Percentiles rank a stretch among this genome's conserved stretches.
phyloP scores from a whole-genome alignment of 2,888 invertebrate species.

The Ochropleura plecta region DNA sequence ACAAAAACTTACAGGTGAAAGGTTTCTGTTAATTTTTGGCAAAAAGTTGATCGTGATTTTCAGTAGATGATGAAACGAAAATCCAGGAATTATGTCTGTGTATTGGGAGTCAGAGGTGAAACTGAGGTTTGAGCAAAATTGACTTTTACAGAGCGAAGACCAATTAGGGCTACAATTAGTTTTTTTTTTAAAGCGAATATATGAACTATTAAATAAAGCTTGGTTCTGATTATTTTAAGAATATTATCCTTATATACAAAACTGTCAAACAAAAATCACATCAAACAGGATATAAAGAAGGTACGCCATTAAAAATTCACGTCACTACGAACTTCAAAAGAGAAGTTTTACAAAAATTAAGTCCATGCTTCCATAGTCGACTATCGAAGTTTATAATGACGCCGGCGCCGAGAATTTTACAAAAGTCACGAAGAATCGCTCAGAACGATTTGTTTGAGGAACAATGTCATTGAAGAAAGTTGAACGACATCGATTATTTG shows the following conservation, averaged over 20 bases:
- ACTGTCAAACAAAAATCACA: background rate
- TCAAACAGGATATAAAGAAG: conserved; percentile 18
- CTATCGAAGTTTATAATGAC: conserved; percentile 60
- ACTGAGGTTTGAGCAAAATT: background rate
- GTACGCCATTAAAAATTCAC: conserved; percentile 45
- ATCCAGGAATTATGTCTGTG: background rate
- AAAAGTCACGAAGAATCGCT: conserved; percentile 33
- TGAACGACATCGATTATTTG: background rate
- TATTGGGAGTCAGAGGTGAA: background rate
- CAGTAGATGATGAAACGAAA: background rate
- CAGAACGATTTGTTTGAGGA: conserved; percentile 15
- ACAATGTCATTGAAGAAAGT: conserved; percentile 11
- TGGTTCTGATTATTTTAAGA: background rate
- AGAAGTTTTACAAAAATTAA: conserved; percentile 36
- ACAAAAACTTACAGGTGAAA: background rate
- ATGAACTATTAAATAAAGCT: background rate
- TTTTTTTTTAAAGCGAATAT: too few species aligned
- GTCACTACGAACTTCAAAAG: conserved; percentile 34
- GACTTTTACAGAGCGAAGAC: too few species aligned
- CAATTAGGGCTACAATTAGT: too few species aligned
- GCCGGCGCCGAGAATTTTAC: conserved; percentile 1
- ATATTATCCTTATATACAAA: background rate
- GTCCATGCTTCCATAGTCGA: conserved; percentile 19
- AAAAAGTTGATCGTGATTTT: background rate
- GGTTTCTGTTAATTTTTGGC: background rate